Percentiles rank a stretch among this genome's conserved stretches.
These are phyloP conservation scores for Drosophila murphyi DNA, from an alignment of 1,140 invertebrate genomes.

Conservation along the genomic window DNA sequence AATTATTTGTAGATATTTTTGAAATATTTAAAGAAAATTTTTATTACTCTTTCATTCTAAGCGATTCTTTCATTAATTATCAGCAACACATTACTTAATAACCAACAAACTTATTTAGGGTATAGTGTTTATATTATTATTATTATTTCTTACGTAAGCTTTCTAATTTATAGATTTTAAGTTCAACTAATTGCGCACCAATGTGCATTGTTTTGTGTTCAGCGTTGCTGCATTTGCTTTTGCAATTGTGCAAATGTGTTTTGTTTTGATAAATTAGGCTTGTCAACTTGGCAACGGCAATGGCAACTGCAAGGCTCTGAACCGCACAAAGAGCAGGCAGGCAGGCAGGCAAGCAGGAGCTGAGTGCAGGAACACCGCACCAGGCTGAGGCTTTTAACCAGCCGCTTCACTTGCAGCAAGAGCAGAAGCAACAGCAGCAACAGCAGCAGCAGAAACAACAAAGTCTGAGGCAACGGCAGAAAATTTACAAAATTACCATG, in stretches of 20 bases:
- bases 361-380: slow-evolving; percentile 23
- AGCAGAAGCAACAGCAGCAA: slow-evolving; percentile 44
- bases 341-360: slow-evolving; percentile 15
- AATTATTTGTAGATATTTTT: too few relatives aligned
- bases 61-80: too few relatives aligned
- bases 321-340: slow-evolving; percentile 40
- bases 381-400: slow-evolving; percentile 43
- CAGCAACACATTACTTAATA: neutral
- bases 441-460: slow-evolving; percentile 23
- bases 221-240: slow-evolving; percentile 70
- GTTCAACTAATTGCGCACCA: slow-evolving; percentile 10
- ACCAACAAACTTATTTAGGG: neutral
- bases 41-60: too few relatives aligned
- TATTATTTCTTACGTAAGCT: neutral
- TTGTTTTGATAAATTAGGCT: slow-evolving; percentile 84
- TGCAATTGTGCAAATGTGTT: slow-evolving; percentile 83
- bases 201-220: slow-evolving; percentile 55
- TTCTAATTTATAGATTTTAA: slow-evolving; percentile 6
- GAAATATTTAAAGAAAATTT: too few relatives aligned
- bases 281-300: slow-evolving; percentile 76
- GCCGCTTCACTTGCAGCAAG: slow-evolving; percentile 44
- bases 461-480: slow-evolving; percentile 62
- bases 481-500: slow-evolving; percentile 83
- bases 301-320: slow-evolving; percentile 45
- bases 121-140: neutral